Conservation (phyloP, 2,888 invertebrate genomes). For the Nephrotoma guestfalica region DNA sequence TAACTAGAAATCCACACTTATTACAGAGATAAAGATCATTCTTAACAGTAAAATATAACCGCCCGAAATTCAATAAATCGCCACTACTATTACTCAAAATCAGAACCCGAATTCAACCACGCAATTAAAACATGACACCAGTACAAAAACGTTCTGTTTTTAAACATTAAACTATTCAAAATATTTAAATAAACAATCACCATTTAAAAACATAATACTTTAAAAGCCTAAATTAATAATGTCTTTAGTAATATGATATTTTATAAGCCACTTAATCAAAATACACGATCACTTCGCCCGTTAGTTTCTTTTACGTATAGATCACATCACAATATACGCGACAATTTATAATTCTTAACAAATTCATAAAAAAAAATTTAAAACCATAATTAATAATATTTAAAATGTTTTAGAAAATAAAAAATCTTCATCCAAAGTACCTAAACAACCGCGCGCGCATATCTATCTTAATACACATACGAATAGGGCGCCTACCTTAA, state of each 20-base stretch:
- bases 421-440: not conserved
- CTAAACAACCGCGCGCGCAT: not conserved
- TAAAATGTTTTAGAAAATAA: not conserved
- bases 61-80: too few species aligned
- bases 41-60: too few species aligned
- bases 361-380: not conserved
- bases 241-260: not conserved
- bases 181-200: not conserved
- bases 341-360: not conserved
- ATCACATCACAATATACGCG: not conserved
- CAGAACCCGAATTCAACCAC: not conserved
- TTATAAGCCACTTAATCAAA: not conserved
- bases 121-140: not conserved
- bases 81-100: not conserved
- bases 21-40: too few species aligned
- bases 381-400: not conserved
- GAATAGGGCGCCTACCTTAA: not conserved
- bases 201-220: not conserved
- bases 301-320: not conserved
- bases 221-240: not conserved
- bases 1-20: too few species aligned
- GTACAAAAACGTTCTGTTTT: not conserved
- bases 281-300: not conserved
- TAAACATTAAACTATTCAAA: too few species aligned
- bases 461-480: not conserved